These are phyloP conservation scores for Peromyscus nudipes DNA, from an alignment of 2,797 vertebrate genomes.

Conservation along the genomic window DNA sequence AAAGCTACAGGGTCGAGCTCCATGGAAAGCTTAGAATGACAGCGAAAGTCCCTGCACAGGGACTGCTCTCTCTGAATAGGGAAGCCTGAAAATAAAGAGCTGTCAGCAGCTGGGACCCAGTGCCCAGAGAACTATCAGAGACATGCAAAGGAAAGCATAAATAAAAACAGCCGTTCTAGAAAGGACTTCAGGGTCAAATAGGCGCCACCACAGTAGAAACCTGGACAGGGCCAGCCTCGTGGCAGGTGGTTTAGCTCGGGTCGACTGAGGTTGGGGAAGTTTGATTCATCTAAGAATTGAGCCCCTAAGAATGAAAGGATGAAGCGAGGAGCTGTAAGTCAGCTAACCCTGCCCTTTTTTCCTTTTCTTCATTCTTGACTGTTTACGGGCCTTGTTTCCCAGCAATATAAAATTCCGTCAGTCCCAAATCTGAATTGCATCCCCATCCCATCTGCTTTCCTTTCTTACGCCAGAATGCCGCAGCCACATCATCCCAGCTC, in stretches of 20 bases:
- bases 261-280: neutral
- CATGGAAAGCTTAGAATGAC: conserved; percentile 74
- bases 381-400: neutral
- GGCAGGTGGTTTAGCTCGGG: neutral
- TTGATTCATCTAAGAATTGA: conserved; percentile 24
- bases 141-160: conserved; percentile 38
- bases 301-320: neutral
- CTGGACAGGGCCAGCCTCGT: neutral
- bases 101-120: conserved; percentile 38
- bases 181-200: conserved; percentile 42
- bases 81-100: conserved; percentile 79
- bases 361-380: neutral
- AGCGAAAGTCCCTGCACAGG: conserved; percentile 75
- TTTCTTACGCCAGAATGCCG: neutral
- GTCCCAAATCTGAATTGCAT: neutral
- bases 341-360: neutral
- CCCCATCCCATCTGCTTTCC: neutral
- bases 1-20: conserved; percentile 73
- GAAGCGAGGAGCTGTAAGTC: neutral
- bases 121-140: conserved; percentile 63
- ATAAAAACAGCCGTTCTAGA: conserved; percentile 40
- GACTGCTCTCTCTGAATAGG: conserved; percentile 70
- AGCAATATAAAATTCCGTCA: neutral
- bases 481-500: neutral
- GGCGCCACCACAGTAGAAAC: neutral